A percentile compares a stretch with the other conserved stretches of the same genome.
Evolutionary conservation across 1,140 invertebrate species (phyloP).

Genomic region (Oryctes rhinoceros): DNA sequence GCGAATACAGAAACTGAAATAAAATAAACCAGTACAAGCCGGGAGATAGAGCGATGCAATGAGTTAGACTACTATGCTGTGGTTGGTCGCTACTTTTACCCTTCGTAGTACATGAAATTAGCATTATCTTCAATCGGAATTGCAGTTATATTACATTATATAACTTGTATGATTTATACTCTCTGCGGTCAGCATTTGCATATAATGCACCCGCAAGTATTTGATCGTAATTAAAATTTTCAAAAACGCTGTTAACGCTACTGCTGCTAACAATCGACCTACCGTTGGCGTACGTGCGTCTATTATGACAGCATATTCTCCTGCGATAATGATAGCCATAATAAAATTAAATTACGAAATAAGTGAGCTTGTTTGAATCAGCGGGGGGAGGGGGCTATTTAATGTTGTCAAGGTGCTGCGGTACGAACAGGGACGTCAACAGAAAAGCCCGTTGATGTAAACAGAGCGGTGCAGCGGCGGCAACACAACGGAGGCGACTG

Average conservation of each 20-base stretch:
- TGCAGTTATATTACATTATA: not conserved
- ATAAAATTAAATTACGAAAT: constrained; percentile 20
- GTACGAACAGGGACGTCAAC: constrained; percentile 20
- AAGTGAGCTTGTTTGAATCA: not conserved
- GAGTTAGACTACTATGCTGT: too few relatives aligned
- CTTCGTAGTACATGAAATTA: too few relatives aligned
- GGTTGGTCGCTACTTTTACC: too few relatives aligned
- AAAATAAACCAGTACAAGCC: too few relatives aligned
- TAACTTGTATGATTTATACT: too few relatives aligned
- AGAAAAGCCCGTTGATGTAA: constrained; percentile 34
- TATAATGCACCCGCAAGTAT: not conserved
- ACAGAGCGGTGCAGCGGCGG: constrained; percentile 23
- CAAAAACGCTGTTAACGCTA: too few relatives aligned
- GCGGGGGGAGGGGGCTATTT: not conserved
- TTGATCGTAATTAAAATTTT: not conserved
- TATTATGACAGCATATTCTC: not conserved
- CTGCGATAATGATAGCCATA: not conserved
- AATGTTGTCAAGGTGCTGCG: not conserved
- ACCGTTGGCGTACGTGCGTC: too few relatives aligned
- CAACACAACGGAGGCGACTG: constrained; percentile 19
- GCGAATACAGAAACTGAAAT: too few relatives aligned
- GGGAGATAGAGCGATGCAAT: too few relatives aligned
- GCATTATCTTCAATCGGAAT: too few relatives aligned
- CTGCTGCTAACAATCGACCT: too few relatives aligned
- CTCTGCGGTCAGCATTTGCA: too few relatives aligned